Evolutionary conservation across 2,888 invertebrate genomes (phyloP), one percentile per base, ranked within the genome.

Genomic region (Sisyra terminalis): DNA sequence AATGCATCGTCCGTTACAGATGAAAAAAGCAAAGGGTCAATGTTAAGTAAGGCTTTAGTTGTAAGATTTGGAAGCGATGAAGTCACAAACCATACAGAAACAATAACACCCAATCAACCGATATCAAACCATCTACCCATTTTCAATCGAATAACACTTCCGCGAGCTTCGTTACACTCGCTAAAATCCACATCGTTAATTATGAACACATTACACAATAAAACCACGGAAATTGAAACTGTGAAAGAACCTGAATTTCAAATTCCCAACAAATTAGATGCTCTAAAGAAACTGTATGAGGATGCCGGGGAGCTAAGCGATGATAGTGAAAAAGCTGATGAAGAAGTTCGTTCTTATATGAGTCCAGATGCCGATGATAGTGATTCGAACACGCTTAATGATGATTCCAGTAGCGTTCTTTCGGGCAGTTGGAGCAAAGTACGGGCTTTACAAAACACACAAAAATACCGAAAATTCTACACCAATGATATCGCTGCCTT

Each of bases 301-400:
- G 61, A 63, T 43, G 60, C 60, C 32, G 58, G 55, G 18, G 50
- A 65, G 30, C 63, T 65, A 42, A 67, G 67, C 41, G 69, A 69
- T 48, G 59, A 56, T 40, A 66, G 64, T 46, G 71, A 64, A 50
- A 50, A 51, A 44, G 71, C 73, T 3, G 75, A 75, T 50, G 73
- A 73, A 51, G 74, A 75, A 54, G 75, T 75, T 1, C 67, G 72
- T 49, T 64, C 64, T 3, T 65, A 71, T 52, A 71, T 72, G 61
- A 62, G 63, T 31, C 51, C 51, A 42, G 50, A 51, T 31, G 47
- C 47, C 4, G 51, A 48, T 29, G 50, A 51, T 32, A 54, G 39
- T 45, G 44, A 48, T 31, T 15, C 43, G 29, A 48, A 45, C n/a
- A 40, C 37, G 36, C 46, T 45, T 13, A 44, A 49, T 8, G 57